These are phyloP conservation scores for Leistus spinibarbis DNA, from an alignment of 2,888 invertebrate genomes.

Conservation along the genomic window DNA sequence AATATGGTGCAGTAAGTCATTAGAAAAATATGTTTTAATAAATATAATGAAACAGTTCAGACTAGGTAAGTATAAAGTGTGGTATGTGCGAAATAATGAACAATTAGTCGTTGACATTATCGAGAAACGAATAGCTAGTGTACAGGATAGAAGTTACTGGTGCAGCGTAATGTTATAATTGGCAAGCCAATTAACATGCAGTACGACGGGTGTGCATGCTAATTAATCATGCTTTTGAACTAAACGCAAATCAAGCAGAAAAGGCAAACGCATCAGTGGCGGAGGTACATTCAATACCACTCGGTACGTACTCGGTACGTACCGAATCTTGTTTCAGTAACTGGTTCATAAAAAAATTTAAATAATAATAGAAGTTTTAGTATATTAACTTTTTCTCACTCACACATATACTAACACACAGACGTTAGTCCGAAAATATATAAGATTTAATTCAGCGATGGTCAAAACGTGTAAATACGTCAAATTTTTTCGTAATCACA, in stretches of 20 bases:
- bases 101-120: not conserved
- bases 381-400: too few relatives aligned
- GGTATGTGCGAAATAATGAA: not conserved
- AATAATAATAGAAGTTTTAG: too few relatives aligned
- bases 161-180: not conserved
- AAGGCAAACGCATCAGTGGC: not conserved
- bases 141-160: not conserved
- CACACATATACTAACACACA: too few relatives aligned
- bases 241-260: not conserved
- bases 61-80: not conserved
- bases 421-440: too few relatives aligned
- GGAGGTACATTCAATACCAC: too few relatives aligned
- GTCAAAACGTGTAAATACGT: too few relatives aligned
- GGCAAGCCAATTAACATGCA: not conserved
- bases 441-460: too few relatives aligned
- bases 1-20: not conserved
- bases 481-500: too few relatives aligned
- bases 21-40: not conserved
- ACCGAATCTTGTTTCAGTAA: too few relatives aligned
- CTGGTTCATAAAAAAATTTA: too few relatives aligned
- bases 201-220: not conserved
- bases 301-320: too few relatives aligned
- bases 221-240: slow-evolving; percentile 13
- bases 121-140: not conserved
- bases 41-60: not conserved